phyloP scores from a whole-genome alignment of 2,888 invertebrate species.

The Watsonalla cultraria region DNA sequence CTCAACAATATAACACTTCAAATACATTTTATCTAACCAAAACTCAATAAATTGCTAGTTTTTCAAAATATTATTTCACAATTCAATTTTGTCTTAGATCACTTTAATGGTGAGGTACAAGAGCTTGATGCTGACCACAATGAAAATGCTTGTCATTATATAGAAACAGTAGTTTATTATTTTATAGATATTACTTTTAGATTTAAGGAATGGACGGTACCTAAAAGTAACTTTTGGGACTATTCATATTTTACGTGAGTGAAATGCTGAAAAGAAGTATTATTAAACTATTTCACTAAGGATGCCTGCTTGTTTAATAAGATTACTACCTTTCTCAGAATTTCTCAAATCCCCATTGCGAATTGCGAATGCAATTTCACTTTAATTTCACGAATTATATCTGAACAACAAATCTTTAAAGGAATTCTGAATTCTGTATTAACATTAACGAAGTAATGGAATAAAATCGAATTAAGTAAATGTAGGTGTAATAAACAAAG shows the following conservation, averaged over 20 bases:
- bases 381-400: background rate
- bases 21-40: no score
- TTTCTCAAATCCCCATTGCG: background rate
- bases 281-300: no score
- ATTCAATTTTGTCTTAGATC: constrained; percentile 22
- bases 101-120: constrained; percentile 24
- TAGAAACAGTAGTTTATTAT: constrained; percentile 13
- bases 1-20: no score
- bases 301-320: no score
- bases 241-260: background rate
- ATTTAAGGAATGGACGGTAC: background rate
- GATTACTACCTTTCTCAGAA: background rate
- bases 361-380: background rate
- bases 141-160: constrained; percentile 26
- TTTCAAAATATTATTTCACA: no score
- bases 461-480: background rate
- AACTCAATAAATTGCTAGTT: no score
- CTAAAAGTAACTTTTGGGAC: background rate
- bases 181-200: constrained; percentile 1
- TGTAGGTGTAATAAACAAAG: background rate
- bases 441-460: background rate
- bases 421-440: background rate
- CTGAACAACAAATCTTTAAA: background rate
- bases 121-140: constrained; percentile 32
- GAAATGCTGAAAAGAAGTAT: no score